Evolutionary conservation across 2,113 vertebrate genomes (phyloP).

Genomic region (Conger conger): DNA sequence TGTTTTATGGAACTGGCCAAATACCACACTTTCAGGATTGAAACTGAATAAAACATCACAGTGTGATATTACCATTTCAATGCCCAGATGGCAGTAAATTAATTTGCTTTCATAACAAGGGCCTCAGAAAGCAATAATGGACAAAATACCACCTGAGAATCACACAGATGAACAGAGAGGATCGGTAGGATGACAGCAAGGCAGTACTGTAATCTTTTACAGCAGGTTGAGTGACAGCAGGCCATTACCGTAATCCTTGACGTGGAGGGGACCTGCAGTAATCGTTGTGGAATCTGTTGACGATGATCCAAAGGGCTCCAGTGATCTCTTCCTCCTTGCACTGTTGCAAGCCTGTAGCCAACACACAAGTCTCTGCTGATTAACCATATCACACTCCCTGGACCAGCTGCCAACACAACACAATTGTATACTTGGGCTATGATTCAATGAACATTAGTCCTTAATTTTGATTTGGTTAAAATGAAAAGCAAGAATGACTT

Average conservation of each 20-base stretch:
- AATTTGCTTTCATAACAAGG: neutral
- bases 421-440: no score
- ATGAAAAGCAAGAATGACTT: no score
- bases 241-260: conserved; percentile 48
- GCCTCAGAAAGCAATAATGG: neutral
- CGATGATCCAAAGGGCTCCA: conserved; percentile 44
- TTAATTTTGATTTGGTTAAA: no score
- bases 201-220: neutral
- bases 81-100: neutral
- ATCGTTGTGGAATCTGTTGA: conserved; percentile 59
- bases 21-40: no score
- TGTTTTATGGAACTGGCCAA: no score
- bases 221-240: neutral
- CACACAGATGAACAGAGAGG: no score
- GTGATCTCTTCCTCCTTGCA: conserved; percentile 52
- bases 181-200: no score
- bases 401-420: no score
- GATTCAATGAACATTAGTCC: no score
- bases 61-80: neutral
- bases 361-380: neutral
- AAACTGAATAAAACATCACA: neutral
- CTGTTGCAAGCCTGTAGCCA: conserved; percentile 54
- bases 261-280: conserved; percentile 69
- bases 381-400: no score
- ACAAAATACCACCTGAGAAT: neutral